Base-by-base conservation (phyloP, 2,797 vertebrate species). In the Lagocephalus sceleratus region DNA sequence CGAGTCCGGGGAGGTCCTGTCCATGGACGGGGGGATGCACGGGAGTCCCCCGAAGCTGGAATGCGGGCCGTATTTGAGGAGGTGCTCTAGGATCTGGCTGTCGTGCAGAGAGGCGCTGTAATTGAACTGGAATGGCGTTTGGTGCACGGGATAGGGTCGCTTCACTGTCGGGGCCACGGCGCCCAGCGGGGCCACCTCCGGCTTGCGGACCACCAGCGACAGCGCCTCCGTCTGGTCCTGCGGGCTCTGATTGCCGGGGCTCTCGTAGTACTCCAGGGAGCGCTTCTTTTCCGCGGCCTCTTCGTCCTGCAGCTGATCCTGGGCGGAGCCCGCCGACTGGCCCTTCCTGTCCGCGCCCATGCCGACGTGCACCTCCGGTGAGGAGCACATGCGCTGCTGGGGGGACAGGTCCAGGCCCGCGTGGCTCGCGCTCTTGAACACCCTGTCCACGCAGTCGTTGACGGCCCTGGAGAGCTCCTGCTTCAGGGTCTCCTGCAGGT, bases 401-500 rank as follows among this genome's bases (percentile, higher is more conserved):
- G 88, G 72, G 47, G 85, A 86, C 53, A 73, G 66, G 23, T 81
- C 76, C 10, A 81, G 67, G 2, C 86, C 83, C 26, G 85, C 74
- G 0, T 77, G 52, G 6, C 91, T 91, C 40, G 89, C 65, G 4
- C 87, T 92, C 70, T 90, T 91, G 73, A 98, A 89, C 53, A 94
- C 93, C 0, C 87, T 85, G 62, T 98, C 94, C 51, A 98, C 91
- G 20, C 93, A 94, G 46, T 83, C 89, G 29, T 87, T 92, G 1
- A 92, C 86, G 5, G 90, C 92, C 21, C 75, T 87, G 3, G 88
- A 90, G 63, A 98, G 82, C 82, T 98, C 95, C 0, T 86, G 85
- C 76, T 93, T 95, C 63, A 98, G 80, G 9, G 86, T 74, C 55
- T 94, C 92, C 6, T 94, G 91, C 15, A 95, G 86, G 45, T 81